Percentiles rank a stretch among this genome's conserved stretches.
These are phyloP conservation scores for Channallabes apus DNA, from an alignment of 2,797 vertebrate genomes.

Conservation along the genomic window DNA sequence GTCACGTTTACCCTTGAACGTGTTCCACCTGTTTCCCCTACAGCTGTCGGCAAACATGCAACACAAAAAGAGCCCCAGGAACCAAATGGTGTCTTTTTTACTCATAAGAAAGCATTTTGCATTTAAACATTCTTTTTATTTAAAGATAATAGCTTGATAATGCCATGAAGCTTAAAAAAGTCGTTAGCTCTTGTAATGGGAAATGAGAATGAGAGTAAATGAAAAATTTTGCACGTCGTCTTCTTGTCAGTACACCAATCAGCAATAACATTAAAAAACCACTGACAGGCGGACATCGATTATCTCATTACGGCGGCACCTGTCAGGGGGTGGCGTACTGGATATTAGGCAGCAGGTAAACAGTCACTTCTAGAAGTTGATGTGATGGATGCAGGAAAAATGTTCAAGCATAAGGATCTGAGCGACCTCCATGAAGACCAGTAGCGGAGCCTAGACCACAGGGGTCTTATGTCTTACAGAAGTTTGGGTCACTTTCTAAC, in stretches of 20 bases:
- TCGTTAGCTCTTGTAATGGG: constrained; percentile 13
- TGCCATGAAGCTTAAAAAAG: background rate
- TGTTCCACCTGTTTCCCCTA: background rate
- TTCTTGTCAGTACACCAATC: background rate
- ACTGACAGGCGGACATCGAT: too few species aligned
- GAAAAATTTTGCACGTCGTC: background rate
- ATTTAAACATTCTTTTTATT: background rate
- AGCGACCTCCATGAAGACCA: too few species aligned
- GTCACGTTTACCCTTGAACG: background rate
- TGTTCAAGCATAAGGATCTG: too few species aligned
- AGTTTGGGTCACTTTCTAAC: too few species aligned
- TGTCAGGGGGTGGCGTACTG: too few species aligned
- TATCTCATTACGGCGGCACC: too few species aligned
- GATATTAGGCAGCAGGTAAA: too few species aligned
- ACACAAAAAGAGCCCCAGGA: background rate
- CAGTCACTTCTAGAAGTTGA: too few species aligned
- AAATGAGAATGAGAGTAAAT: constrained; percentile 31
- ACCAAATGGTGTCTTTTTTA: background rate
- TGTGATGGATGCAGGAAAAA: too few species aligned
- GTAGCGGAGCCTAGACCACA: too few species aligned
- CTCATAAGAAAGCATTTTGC: background rate
- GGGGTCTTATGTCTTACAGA: too few species aligned
- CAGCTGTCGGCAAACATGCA: background rate
- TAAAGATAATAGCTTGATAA: constrained; percentile 4
- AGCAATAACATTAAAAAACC: too few species aligned